Evolutionary conservation across 2,113 vertebrate genomes (phyloP).

Genomic region (Gymnorhina tibicen): DNA sequence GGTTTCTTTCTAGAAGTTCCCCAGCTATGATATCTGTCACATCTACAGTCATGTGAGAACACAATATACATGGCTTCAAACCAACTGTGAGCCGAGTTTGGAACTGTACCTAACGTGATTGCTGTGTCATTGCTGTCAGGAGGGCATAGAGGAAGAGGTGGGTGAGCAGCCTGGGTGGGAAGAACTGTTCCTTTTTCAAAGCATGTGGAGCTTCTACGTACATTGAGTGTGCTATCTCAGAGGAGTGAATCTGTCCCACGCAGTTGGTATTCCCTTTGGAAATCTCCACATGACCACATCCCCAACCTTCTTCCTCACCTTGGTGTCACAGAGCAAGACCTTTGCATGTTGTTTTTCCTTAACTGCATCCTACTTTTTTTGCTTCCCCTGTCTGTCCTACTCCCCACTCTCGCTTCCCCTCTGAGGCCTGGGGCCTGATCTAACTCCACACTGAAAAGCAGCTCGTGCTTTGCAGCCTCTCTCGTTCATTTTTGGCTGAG

Average conservation of each 20-base stretch:
- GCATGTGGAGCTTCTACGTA: neutral
- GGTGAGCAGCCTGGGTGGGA: neutral
- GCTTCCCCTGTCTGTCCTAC: neutral
- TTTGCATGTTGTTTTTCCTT: neutral
- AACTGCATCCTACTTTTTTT: neutral
- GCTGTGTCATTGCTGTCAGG: neutral
- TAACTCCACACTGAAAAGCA: neutral
- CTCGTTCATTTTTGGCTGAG: neutral
- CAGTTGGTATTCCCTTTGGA: neutral
- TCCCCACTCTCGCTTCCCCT: neutral
- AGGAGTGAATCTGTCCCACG: neutral
- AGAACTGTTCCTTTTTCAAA: neutral
- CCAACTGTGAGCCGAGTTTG: neutral
- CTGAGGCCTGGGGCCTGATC: neutral
- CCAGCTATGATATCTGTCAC: neutral
- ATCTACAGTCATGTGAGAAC: neutral
- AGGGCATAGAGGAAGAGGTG: neutral
- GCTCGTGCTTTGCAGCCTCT: neutral
- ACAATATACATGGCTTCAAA: neutral
- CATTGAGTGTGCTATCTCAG: neutral
- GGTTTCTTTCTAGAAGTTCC: neutral
- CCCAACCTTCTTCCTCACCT: neutral
- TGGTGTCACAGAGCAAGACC: neutral
- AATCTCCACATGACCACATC: neutral
- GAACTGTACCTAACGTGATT: neutral